Percentiles rank a stretch among this genome's conserved stretches.
Conservation (phyloP, 2,888 invertebrate genomes). For the Salticus scenicus region DNA sequence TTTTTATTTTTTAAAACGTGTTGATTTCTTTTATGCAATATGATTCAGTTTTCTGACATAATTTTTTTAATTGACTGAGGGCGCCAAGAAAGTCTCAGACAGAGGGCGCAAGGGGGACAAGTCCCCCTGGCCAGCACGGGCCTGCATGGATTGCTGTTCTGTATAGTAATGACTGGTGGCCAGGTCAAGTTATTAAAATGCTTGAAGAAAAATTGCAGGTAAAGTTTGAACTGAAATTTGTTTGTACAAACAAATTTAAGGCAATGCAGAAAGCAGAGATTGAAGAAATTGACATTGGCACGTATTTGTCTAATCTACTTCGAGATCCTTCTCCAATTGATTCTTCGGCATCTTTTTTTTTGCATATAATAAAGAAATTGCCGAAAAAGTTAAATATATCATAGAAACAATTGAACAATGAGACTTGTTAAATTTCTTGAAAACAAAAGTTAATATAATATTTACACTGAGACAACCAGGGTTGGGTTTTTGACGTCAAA, state of each 20-base stretch:
- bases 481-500: no score
- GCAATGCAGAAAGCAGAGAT: not conserved
- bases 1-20: no score
- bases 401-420: slow-evolving; percentile 3
- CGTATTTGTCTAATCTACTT: not conserved
- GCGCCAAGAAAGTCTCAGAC: no score
- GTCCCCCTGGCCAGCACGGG: not conserved
- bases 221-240: not conserved
- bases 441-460: not conserved
- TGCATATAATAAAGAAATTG: slow-evolving; percentile 5
- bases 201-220: not conserved
- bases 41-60: no score
- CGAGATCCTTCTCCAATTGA: not conserved
- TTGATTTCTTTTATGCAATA: no score
- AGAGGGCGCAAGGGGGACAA: no score
- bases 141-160: not conserved
- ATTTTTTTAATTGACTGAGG: no score
- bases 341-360: slow-evolving; percentile 2
- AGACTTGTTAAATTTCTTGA: not conserved
- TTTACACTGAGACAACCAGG: not conserved
- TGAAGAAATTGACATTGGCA: not conserved
- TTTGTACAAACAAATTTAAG: not conserved
- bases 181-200: not conserved
- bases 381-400: not conserved
- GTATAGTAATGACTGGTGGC: not conserved